These are phyloP conservation scores for Castor canadensis DNA, from an alignment of 2,113 vertebrate species.

Conservation along the genomic window DNA sequence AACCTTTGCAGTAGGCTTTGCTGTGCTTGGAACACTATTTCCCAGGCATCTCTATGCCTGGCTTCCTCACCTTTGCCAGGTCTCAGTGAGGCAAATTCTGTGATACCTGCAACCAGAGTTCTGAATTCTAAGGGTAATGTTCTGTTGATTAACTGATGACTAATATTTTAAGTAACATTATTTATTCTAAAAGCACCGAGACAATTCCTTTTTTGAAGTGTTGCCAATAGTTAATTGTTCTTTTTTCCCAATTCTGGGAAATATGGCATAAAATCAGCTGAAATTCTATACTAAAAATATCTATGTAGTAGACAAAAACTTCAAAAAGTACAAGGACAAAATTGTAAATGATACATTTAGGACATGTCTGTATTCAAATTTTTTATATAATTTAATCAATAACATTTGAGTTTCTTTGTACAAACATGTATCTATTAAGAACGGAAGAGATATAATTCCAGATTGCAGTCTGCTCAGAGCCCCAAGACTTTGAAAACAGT, in stretches of 20 bases:
- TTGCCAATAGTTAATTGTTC: neutral
- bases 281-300: slow-evolving; percentile 21
- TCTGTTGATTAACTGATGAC: neutral
- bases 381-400: neutral
- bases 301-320: neutral
- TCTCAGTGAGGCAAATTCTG: neutral
- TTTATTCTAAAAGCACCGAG: neutral
- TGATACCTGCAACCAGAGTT: neutral
- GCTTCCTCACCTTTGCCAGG: neutral
- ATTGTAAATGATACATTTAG: neutral
- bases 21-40: neutral
- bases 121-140: neutral
- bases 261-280: neutral
- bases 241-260: neutral
- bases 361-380: neutral
- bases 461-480: neutral
- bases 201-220: neutral
- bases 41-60: neutral
- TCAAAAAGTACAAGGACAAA: neutral
- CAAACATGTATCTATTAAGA: neutral
- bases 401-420: neutral
- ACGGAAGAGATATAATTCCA: neutral
- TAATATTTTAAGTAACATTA: neutral
- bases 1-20: neutral
- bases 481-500: neutral